phyloP scores from a whole-genome alignment of 2,797 vertebrate genomes.

The Percopsis omiscomaycus region DNA sequence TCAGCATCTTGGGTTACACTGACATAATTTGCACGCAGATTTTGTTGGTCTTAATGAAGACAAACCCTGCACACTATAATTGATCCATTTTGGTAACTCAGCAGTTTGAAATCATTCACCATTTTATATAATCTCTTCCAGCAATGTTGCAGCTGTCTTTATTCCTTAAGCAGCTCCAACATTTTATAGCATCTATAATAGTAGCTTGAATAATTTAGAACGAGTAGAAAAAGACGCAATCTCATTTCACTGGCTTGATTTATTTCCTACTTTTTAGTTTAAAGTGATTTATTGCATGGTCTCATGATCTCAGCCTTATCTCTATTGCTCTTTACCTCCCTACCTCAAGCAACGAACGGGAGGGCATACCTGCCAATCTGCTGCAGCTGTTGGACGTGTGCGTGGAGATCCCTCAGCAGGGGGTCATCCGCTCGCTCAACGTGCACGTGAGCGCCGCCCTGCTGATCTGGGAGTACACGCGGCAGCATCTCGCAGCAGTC shows the following conservation, averaged over 20 bases:
- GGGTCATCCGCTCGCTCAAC: slow-evolving; percentile 92
- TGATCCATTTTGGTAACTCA: too few species aligned
- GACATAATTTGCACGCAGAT: slow-evolving; percentile 14
- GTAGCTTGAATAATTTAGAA: too few species aligned
- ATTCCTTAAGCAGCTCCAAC: too few species aligned
- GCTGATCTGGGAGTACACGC: slow-evolving; percentile 94
- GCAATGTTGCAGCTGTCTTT: too few species aligned
- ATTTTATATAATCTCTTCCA: too few species aligned
- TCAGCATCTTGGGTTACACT: slow-evolving; percentile 16
- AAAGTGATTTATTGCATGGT: too few species aligned
- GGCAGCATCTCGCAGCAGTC: slow-evolving; percentile 78
- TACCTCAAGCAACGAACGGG: slow-evolving; percentile 85
- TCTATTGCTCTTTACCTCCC: neutral
- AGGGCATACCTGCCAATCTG: slow-evolving; percentile 92
- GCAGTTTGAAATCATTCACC: too few species aligned
- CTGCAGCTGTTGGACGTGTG: slow-evolving; percentile 93
- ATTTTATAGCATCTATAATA: too few species aligned
- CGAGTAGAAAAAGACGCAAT: too few species aligned
- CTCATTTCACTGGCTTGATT: too few species aligned
- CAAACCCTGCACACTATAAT: too few species aligned
- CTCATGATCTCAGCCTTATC: fast-evolving
- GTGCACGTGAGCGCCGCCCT: slow-evolving; percentile 97
- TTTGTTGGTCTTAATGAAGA: neutral
- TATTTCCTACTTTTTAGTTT: too few species aligned
- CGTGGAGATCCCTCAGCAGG: slow-evolving; percentile 95